Evolutionary conservation across 2,113 vertebrate species (phyloP).

Genomic region (Leucopsar rothschildi): DNA sequence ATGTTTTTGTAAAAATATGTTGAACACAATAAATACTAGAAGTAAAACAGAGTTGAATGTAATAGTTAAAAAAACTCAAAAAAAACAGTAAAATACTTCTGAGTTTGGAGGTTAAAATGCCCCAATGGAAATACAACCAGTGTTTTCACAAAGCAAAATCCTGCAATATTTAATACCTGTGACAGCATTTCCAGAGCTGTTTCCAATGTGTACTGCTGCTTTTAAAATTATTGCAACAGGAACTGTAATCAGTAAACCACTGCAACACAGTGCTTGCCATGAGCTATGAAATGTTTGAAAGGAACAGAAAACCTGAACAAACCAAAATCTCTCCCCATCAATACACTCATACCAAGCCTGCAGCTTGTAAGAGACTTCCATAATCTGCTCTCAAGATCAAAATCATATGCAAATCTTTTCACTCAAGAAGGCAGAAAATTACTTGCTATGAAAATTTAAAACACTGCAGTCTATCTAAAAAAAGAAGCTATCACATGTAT

Average conservation of each 20-base stretch:
- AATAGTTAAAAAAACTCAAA: neutral
- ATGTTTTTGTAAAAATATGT: neutral
- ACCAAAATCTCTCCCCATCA: neutral
- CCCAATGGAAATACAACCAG: neutral
- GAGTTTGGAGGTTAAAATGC: neutral
- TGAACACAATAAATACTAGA: neutral
- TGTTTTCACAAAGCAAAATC: neutral
- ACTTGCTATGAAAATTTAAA: neutral
- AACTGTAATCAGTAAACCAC: neutral
- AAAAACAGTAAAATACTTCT: neutral
- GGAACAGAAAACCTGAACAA: neutral
- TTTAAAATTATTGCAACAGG: neutral
- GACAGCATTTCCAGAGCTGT: neutral
- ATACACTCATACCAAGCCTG: neutral
- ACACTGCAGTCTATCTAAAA: neutral
- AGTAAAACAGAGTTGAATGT: neutral
- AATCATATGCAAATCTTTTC: slow-evolving; percentile 11
- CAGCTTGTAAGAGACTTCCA: neutral
- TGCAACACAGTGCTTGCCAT: neutral
- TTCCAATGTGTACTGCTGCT: neutral
- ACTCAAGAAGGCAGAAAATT: neutral
- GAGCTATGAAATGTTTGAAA: neutral
- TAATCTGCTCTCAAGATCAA: neutral
- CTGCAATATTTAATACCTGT: neutral
- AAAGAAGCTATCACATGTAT: neutral